phyloP scores from a whole-genome alignment of 64 coral and sea anemone species.

The Porites australiensis region DNA sequence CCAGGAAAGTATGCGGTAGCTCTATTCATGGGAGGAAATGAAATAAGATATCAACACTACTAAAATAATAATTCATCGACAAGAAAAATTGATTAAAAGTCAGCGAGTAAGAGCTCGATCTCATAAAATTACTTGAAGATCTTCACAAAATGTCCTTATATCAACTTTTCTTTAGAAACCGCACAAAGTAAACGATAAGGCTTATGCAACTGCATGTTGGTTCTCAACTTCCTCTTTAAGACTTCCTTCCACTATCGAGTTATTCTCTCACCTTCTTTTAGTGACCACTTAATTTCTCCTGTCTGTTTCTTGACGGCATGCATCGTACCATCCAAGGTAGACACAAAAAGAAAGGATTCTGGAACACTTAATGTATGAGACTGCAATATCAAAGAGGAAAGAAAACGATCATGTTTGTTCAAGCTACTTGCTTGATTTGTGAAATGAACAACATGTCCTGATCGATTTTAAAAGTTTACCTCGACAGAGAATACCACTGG shows the following conservation, averaged over 20 bases:
- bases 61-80: too few species aligned
- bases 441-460: not conserved
- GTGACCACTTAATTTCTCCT: slow-evolving; percentile 89
- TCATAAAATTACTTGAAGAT: not conserved
- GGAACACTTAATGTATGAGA: slow-evolving; percentile 86
- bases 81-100: too few species aligned
- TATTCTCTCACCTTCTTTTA: slow-evolving; percentile 85
- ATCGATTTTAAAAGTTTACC: not conserved
- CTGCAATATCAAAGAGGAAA: slow-evolving; percentile 38
- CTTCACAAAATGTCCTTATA: not conserved
- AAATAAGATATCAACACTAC: not conserved
- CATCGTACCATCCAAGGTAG: slow-evolving; percentile 95
- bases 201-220: not conserved
- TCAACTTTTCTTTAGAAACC: not conserved
- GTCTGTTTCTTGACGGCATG: slow-evolving; percentile 89
- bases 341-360: slow-evolving; percentile 91
- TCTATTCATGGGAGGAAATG: not conserved
- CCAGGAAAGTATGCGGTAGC: not conserved
- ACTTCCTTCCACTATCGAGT: not conserved
- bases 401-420: not conserved
- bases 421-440: not conserved
- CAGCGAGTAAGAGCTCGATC: not conserved
- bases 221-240: not conserved
- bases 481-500: slow-evolving; percentile 4
- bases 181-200: not conserved